These are phyloP conservation scores for Meiosimyza platycephala DNA, from an alignment of 2,888 invertebrate genomes.

Conservation along the genomic window DNA sequence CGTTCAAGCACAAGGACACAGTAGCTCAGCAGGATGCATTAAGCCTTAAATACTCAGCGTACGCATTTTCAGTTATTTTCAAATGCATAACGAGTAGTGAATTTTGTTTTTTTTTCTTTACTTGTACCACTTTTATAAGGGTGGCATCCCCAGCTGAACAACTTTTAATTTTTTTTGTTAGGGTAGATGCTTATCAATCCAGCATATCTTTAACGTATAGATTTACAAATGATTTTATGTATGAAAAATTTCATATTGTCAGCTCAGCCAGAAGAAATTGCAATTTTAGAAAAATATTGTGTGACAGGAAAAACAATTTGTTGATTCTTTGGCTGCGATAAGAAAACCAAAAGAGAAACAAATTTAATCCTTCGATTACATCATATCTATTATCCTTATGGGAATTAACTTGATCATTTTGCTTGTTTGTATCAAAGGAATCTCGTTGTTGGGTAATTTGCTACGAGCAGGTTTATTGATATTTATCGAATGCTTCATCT, in stretches of 20 bases:
- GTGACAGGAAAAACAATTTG: constrained; percentile 42
- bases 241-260: not conserved
- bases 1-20: constrained; percentile 53
- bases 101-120: too few species aligned
- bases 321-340: constrained; percentile 46
- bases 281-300: constrained; percentile 1
- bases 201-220: constrained; percentile 27
- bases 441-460: not conserved
- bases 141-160: constrained; percentile 13
- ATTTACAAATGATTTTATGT: constrained; percentile 28
- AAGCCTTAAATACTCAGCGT: constrained; percentile 30
- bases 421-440: not conserved
- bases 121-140: not conserved
- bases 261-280: constrained; percentile 1
- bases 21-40: constrained; percentile 43
- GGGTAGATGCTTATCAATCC: constrained; percentile 57
- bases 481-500: too few species aligned
- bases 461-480: too few species aligned
- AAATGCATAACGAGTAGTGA: not conserved
- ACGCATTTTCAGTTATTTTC: constrained; percentile 15
- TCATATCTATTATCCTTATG: constrained; percentile 23
- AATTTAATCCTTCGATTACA: constrained; percentile 35
- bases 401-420: constrained; percentile 43
- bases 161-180: not conserved
- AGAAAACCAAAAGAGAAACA: constrained; percentile 45